Conservation (phyloP, 2,797 vertebrate genomes). For the Gallinago nigripennis region DNA sequence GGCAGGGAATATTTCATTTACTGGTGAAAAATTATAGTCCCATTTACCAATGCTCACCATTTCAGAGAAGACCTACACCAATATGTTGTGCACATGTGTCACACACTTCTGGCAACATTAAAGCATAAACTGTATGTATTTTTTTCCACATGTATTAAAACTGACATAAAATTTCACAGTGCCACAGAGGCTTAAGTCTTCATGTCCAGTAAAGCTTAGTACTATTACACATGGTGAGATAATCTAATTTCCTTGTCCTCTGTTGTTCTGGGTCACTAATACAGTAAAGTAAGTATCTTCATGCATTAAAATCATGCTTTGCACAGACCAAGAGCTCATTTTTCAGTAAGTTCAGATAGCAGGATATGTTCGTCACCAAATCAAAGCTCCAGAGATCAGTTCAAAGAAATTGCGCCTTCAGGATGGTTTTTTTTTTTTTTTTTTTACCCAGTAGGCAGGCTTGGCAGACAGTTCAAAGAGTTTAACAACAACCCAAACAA, state of each 20-base stretch:
- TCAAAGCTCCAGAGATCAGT: conserved; percentile 26
- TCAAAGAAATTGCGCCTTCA: not conserved
- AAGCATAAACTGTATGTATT: not conserved
- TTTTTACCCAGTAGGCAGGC: not conserved
- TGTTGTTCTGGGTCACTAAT: not conserved
- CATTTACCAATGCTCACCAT: not conserved
- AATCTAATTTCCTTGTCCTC: not conserved
- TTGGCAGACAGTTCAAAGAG: conserved; percentile 15
- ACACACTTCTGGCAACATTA: not conserved
- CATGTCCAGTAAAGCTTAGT: not conserved
- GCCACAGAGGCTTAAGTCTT: not conserved
- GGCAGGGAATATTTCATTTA: not conserved
- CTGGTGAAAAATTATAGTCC: not conserved
- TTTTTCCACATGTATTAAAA: not conserved
- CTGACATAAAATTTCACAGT: not conserved
- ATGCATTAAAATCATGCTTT: not conserved
- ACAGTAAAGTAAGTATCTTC: not conserved
- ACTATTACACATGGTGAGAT: not conserved
- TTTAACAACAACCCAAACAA: not conserved
- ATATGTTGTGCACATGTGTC: not conserved
- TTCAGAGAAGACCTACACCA: not conserved
- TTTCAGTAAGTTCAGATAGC: not conserved
- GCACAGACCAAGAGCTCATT: not conserved
- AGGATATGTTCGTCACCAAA: not conserved
- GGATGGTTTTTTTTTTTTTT: not conserved